A percentile compares a stretch with the other conserved stretches of the same genome.
Evolutionary conservation across 2,113 vertebrate genomes (phyloP).

Genomic region (Odocoileus virginianus): DNA sequence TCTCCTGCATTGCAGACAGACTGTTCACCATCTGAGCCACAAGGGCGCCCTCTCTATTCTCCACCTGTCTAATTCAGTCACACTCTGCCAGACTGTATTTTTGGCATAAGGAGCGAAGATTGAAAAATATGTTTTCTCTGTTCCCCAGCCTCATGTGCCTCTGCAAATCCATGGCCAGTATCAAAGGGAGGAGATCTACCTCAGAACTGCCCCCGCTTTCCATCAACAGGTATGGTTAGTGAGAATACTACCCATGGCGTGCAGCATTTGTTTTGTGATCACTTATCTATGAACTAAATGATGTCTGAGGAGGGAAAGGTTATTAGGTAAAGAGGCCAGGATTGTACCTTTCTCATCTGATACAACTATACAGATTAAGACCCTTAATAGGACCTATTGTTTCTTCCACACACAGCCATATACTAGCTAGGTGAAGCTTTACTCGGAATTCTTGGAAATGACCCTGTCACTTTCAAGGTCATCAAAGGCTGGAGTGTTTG

Average conservation of each 20-base stretch:
- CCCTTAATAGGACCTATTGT: background rate
- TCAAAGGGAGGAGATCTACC: background rate
- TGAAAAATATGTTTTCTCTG: background rate
- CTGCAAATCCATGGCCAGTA: background rate
- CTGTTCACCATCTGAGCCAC: background rate
- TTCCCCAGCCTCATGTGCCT: background rate
- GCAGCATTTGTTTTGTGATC: background rate
- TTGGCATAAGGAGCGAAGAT: background rate
- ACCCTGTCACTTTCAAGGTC: background rate
- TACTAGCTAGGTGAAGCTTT: background rate
- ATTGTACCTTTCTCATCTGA: background rate
- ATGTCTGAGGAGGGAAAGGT: background rate
- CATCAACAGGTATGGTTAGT: background rate
- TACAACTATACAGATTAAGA: background rate
- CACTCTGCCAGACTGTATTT: background rate
- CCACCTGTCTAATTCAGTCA: background rate
- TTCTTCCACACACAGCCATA: background rate
- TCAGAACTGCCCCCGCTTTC: background rate
- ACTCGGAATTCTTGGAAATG: background rate
- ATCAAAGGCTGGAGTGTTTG: background rate
- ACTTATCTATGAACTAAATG: background rate
- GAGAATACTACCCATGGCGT: background rate
- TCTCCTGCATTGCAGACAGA: background rate
- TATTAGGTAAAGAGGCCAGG: background rate
- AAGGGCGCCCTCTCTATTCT: background rate